Evolutionary conservation across 1,140 invertebrate species (phyloP).

Genomic region (Drosophila hydei): DNA sequence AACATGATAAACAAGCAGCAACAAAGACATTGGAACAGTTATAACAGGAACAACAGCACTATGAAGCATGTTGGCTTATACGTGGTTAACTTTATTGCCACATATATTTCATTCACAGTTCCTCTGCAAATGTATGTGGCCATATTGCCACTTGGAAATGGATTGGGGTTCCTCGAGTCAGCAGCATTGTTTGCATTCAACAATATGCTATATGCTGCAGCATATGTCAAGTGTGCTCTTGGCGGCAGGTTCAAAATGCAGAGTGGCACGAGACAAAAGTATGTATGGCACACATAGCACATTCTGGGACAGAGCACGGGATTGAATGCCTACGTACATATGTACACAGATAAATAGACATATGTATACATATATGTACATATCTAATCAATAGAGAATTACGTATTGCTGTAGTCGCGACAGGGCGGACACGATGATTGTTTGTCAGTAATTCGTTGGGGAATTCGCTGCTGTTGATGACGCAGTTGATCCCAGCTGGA

Average conservation of each 20-base stretch:
- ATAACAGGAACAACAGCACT: too few relatives aligned
- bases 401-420: not conserved
- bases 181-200: not conserved
- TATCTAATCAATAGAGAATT: slow-evolving; percentile 4
- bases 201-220: not conserved
- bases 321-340: slow-evolving; percentile 3
- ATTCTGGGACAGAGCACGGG: slow-evolving; percentile 1
- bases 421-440: slow-evolving; percentile 24
- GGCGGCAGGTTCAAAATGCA: slow-evolving; percentile 20
- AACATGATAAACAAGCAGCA: not conserved
- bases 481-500: slow-evolving; percentile 22
- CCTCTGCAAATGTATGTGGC: not conserved
- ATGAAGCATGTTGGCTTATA: too few relatives aligned
- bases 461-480: slow-evolving; percentile 47
- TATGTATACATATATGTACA: slow-evolving; percentile 7
- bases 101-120: not conserved
- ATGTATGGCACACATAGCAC: slow-evolving; percentile 23
- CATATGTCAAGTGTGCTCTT: slow-evolving; percentile 17
- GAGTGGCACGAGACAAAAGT: not conserved
- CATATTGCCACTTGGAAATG: slow-evolving; percentile 2
- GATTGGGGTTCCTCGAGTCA: not conserved
- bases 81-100: not conserved
- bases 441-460: slow-evolving; percentile 43
- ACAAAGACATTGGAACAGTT: too few relatives aligned
- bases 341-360: not conserved